Percentiles rank a stretch among this genome's conserved stretches.
Evolutionary conservation across 1,140 invertebrate species (phyloP).

Genomic region (Drosophila ficusphila): DNA sequence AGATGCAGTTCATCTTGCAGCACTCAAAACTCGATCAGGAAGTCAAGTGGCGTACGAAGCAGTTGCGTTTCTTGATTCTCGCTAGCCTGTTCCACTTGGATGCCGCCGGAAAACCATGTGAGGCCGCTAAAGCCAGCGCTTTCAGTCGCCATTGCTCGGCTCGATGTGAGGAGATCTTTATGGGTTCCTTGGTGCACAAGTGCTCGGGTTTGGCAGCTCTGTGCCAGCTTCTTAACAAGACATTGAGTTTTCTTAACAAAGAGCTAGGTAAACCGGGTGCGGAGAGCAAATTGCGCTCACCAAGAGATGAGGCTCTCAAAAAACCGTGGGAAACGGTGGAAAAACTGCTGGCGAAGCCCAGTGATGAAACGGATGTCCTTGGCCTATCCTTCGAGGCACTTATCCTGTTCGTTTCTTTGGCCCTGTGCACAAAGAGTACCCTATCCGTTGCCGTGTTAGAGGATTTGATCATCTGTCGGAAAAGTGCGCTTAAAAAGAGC

Average conservation of each 20-base stretch:
- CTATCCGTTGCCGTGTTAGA: slow-evolving; percentile 6
- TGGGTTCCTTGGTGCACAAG: slow-evolving; percentile 29
- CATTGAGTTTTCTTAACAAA: neutral
- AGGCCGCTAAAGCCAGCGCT: slow-evolving; percentile 9
- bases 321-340: slow-evolving; percentile 36
- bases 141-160: slow-evolving; percentile 39
- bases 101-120: neutral
- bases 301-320: neutral
- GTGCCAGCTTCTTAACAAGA: neutral
- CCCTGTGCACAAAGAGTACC: slow-evolving; percentile 16
- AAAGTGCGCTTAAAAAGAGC: slow-evolving; percentile 26
- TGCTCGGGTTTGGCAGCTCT: slow-evolving; percentile 12
- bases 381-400: slow-evolving; percentile 44
- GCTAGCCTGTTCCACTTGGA: slow-evolving; percentile 36
- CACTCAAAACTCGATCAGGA: slow-evolving; percentile 16
- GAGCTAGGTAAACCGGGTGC: neutral
- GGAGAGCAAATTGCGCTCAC: slow-evolving; percentile 20
- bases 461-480: slow-evolving; percentile 50
- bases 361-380: neutral
- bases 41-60: slow-evolving; percentile 10
- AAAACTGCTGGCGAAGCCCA: slow-evolving; percentile 9
- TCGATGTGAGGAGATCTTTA: slow-evolving; percentile 51
- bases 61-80: slow-evolving; percentile 10
- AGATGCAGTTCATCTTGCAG: slow-evolving; percentile 47
- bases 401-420: slow-evolving; percentile 43